Conservation (phyloP, 2,888 invertebrate species). For the Selenia dentaria region DNA sequence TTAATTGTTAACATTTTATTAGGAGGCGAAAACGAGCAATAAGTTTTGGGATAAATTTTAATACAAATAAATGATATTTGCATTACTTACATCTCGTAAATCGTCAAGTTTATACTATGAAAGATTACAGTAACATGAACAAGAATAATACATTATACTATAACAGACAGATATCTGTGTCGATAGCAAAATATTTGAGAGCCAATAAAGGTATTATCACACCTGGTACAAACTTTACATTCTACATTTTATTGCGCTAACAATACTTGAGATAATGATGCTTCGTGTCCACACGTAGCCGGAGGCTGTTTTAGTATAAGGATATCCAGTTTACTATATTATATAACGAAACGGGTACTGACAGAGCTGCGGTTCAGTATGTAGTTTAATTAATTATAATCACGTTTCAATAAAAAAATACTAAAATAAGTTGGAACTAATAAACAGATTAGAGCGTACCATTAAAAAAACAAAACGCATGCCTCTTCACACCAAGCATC, state of each 20-base stretch:
- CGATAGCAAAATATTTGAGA: slow-evolving; percentile 60
- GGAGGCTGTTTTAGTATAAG: too few species aligned
- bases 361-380: too few species aligned
- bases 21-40: slow-evolving; percentile 85
- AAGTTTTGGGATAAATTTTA: slow-evolving; percentile 79
- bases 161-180: slow-evolving; percentile 59
- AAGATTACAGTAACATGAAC: slow-evolving; percentile 83
- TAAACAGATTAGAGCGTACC: too few species aligned
- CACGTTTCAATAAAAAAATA: too few species aligned
- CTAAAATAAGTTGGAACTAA: too few species aligned
- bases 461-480: too few species aligned
- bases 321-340: too few species aligned
- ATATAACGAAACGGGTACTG: too few species aligned
- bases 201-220: slow-evolving; percentile 43
- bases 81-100: slow-evolving; percentile 62
- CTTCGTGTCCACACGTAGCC: too few species aligned
- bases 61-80: slow-evolving; percentile 80
- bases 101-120: slow-evolving; percentile 76
- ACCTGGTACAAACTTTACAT: slow-evolving; percentile 39
- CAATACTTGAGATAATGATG: slow-evolving; percentile 38
- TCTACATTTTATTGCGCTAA: slow-evolving; percentile 40
- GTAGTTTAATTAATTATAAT: too few species aligned
- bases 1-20: slow-evolving; percentile 84
- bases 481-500: too few species aligned
- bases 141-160: slow-evolving; percentile 68